These are phyloP conservation scores for Phalacrocorax pelagicus DNA, from an alignment of 2,113 vertebrate genomes.

Conservation along the genomic window DNA sequence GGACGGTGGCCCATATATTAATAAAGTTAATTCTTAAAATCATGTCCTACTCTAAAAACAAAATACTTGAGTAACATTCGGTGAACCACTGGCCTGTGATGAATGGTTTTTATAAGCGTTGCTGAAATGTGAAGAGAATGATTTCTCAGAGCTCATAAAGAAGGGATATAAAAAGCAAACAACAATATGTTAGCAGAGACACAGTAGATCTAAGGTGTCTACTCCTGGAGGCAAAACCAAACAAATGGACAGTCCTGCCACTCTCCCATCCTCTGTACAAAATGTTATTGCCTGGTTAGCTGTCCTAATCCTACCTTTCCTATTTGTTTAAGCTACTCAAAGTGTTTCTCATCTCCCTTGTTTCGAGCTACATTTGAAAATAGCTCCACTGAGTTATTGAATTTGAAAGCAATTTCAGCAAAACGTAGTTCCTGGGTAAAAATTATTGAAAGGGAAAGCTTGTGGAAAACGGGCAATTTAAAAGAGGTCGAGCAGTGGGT, in stretches of 20 bases:
- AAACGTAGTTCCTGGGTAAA: not conserved
- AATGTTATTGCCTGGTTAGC: not conserved
- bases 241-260: not conserved
- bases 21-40: not conserved
- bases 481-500: not conserved
- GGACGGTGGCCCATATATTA: not conserved
- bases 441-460: not conserved
- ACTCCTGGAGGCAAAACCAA: not conserved
- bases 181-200: not conserved
- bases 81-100: not conserved
- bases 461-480: not conserved
- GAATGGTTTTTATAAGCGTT: not conserved
- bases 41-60: not conserved
- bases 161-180: slow-evolving; percentile 16
- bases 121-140: not conserved
- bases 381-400: not conserved
- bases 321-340: not conserved
- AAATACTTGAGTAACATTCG: not conserved
- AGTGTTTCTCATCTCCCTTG: not conserved
- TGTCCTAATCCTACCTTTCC: not conserved
- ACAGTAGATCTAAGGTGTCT: not conserved
- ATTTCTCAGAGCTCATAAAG: slow-evolving; percentile 24
- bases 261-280: not conserved
- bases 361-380: not conserved
- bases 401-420: not conserved